phyloP scores from a whole-genome alignment of 2,888 invertebrate species.

The Macrosiphum euphorbiae region DNA sequence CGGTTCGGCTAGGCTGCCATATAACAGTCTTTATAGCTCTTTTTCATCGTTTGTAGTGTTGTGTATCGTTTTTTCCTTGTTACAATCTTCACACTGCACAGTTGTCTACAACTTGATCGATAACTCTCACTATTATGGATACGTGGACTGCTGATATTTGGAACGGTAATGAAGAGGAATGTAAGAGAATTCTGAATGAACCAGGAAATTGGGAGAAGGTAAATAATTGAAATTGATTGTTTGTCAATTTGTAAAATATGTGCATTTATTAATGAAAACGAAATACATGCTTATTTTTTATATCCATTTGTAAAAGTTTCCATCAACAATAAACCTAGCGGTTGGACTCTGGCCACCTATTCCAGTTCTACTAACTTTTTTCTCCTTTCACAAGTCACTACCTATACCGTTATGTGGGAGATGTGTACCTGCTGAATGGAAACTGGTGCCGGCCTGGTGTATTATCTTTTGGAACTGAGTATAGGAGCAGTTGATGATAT shows the following conservation, averaged over 20 bases:
- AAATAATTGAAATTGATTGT: neutral
- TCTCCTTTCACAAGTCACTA: too few species aligned
- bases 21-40: too few species aligned
- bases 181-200: constrained; percentile 47
- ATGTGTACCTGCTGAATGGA: too few species aligned
- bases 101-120: neutral
- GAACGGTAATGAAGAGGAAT: constrained; percentile 56
- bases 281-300: neutral
- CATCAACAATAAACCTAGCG: neutral
- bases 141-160: constrained; percentile 59
- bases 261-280: neutral
- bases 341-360: too few species aligned
- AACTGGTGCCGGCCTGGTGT: too few species aligned
- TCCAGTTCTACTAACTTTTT: too few species aligned
- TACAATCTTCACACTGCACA: neutral
- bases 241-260: neutral
- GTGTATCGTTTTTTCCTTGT: neutral
- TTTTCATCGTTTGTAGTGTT: neutral
- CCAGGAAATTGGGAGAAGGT: constrained; percentile 63
- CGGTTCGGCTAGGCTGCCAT: too few species aligned
- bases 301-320: neutral
- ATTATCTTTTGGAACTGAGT: too few species aligned
- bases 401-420: too few species aligned
- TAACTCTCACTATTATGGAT: constrained; percentile 38
- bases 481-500: neutral